These are phyloP conservation scores for Drepana arcuata DNA, from an alignment of 1,140 invertebrate species.

Conservation along the genomic window DNA sequence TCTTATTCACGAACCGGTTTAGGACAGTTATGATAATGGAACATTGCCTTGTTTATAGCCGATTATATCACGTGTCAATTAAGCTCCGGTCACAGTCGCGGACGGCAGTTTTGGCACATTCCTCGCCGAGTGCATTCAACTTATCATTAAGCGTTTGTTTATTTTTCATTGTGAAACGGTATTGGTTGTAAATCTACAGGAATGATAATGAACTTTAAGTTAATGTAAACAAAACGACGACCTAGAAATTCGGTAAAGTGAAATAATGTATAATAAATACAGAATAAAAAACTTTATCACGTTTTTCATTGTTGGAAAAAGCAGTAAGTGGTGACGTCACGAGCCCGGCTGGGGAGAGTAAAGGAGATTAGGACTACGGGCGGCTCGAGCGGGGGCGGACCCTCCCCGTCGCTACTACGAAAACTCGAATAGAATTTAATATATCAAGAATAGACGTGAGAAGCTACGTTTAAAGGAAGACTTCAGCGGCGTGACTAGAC, in stretches of 20 bases:
- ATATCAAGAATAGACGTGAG: no score
- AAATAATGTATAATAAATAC: conserved; percentile 8
- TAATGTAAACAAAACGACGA: not conserved
- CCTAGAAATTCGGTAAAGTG: conserved; percentile 5
- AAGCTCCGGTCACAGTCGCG: conserved; percentile 4
- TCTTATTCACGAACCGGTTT: conserved; percentile 32
- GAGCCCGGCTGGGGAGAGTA: conserved; percentile 26
- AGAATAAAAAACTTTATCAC: conserved; percentile 22
- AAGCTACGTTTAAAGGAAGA: no score
- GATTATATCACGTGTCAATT: conserved; percentile 26
- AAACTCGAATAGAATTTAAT: no score
- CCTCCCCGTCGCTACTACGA: conserved; percentile 28
- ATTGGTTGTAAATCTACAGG: no score
- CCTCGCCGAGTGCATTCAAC: not conserved
- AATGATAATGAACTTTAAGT: not conserved
- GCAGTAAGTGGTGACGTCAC: conserved; percentile 61
- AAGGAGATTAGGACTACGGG: conserved; percentile 50
- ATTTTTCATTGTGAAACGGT: no score
- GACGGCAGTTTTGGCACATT: no score
- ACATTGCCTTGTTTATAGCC: conserved; percentile 18
- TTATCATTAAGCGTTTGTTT: no score
- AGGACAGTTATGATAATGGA: conserved; percentile 31
- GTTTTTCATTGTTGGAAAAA: conserved; percentile 57
- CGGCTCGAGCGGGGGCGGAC: conserved; percentile 29
- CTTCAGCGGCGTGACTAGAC: no score